Percentiles rank a stretch among this genome's conserved stretches.
phyloP scores from a whole-genome alignment of 92 coral and sea anemone species.

The Phenganax subtilis region DNA sequence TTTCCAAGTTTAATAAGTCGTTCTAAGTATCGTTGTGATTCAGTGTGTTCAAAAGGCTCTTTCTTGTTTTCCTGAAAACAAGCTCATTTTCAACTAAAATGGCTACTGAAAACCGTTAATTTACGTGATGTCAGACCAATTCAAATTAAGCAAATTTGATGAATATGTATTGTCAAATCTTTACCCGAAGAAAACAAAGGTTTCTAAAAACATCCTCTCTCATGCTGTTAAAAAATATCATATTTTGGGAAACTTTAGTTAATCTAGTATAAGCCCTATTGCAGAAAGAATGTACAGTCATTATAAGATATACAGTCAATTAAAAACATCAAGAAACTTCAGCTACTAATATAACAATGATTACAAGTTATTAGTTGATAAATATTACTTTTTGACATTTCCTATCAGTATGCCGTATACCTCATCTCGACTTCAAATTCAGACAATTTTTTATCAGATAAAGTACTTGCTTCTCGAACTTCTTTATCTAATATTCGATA shows the following conservation, averaged over 20 bases:
- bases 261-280: background rate
- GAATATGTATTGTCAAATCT: background rate
- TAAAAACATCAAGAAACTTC: no score
- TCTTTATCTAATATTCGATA: constrained; percentile 62
- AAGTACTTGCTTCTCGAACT: constrained; percentile 85
- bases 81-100: background rate
- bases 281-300: background rate
- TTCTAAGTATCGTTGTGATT: constrained; percentile 70
- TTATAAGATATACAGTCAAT: no score
- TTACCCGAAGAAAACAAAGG: constrained; percentile 82
- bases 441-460: constrained; percentile 82
- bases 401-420: constrained; percentile 31
- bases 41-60: constrained; percentile 51
- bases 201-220: constrained; percentile 94
- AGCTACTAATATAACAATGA: background rate
- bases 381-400: no score
- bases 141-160: background rate
- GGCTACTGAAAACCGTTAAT: no score
- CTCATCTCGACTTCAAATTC: constrained; percentile 99
- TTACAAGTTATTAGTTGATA: background rate
- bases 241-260: background rate
- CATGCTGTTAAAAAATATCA: constrained; percentile 63
- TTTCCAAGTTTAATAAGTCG: constrained; percentile 79
- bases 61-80: constrained; percentile 57
- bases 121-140: no score